Base-by-base conservation (phyloP, 1,140 invertebrate genomes). In the Holotrichia oblita region DNA sequence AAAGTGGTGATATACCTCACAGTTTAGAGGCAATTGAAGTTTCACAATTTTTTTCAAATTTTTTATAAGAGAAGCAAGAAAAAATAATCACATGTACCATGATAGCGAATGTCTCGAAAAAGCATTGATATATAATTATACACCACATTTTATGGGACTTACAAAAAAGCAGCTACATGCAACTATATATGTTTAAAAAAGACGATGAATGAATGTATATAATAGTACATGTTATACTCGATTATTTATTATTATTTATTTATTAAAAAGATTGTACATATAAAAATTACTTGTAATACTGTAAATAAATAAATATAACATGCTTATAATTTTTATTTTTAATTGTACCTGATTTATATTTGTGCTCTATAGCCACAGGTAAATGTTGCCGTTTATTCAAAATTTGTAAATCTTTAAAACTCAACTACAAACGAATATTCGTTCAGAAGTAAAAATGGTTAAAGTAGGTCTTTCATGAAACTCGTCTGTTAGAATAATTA, bases 1-100 rank as follows among this genome's bases (percentile, higher is more conserved):
- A 81, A 0, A 89, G 87, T 24, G 85, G 82, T 3, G 84, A 88
- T 48, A 89, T 95, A 80, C 90, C 93, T 0, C 96, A 97, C 81
- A 88, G 88, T 0, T 41, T 77, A 0, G 86, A 92, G 22, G 92
- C 94, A 2, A 87, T 94, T 0, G 83, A 86, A 81, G 88, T 90
- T 0, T 88, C 91, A 10, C 93, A 94, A 82, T 96, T 95, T 88
- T 96, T 98, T 85, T 94, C 93, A 42, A 90, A 97, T 83, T 96
- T 97, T 95, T 98, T 83, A 89, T 97, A 0, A 90, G 89, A 77
- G 93, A 97, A 89, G 89, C 90, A 61, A 89, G 92, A 17, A 92
- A 89, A 77, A 93, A 88, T 83, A 20, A 78, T 0, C 89, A 94
- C 79, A 77, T 76, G 2, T 94, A 91, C 80, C 20, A 22, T 0